Percentiles rank a stretch among this genome's conserved stretches.
Conservation (phyloP, 64 coral and sea anemone species). For the Exaiptasia diaphana region DNA sequence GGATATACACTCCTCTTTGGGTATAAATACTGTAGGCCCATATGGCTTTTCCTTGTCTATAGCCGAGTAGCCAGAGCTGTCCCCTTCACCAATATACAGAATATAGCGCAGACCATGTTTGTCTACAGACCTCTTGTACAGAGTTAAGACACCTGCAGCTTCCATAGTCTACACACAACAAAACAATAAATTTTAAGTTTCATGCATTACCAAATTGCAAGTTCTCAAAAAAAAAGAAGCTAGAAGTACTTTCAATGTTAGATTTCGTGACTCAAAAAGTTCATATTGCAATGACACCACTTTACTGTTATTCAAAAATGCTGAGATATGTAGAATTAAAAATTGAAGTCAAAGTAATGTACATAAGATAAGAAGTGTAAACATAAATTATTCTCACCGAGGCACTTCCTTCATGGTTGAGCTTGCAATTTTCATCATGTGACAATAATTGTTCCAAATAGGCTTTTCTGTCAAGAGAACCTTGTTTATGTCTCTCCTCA, state of each 20-base stretch:
- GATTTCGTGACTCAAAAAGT: neutral
- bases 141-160: neutral
- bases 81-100: slow-evolving; percentile 14
- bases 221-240: neutral
- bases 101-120: slow-evolving; percentile 1
- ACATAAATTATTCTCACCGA: slow-evolving; percentile 2
- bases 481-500: neutral
- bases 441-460: slow-evolving; percentile 12
- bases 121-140: neutral
- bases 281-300: neutral
- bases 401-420: slow-evolving; percentile 60
- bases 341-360: no score
- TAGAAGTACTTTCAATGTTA: neutral
- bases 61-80: neutral
- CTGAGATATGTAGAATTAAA: neutral
- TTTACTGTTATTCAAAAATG: neutral
- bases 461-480: neutral
- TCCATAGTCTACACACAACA: neutral
- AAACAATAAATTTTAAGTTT: neutral
- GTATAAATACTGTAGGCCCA: slow-evolving; percentile 26
- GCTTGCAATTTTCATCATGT: slow-evolving; percentile 25
- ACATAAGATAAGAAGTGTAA: neutral
- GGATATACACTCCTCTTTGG: slow-evolving; percentile 29
- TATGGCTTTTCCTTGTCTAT: neutral
- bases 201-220: neutral